These are phyloP conservation scores for Liparis tanakae DNA, from an alignment of 2,797 vertebrate species.

Conservation along the genomic window DNA sequence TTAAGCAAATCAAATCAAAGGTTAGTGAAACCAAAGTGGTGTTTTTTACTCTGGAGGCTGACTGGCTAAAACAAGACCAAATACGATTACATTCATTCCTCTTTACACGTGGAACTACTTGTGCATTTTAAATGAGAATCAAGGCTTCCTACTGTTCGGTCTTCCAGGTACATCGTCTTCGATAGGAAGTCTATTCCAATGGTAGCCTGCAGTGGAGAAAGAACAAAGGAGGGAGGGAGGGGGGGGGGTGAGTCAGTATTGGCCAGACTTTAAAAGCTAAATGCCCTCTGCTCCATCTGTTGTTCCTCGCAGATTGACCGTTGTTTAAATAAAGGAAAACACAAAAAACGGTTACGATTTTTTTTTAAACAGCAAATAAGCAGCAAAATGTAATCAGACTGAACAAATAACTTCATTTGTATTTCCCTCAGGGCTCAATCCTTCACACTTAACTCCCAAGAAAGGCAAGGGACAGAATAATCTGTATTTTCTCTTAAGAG, in stretches of 20 bases:
- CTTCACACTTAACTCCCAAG: slow-evolving; percentile 18
- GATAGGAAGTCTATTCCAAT: slow-evolving; percentile 94
- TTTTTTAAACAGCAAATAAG: slow-evolving; percentile 17
- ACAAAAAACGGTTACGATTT: slow-evolving; percentile 26
- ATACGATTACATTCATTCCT: slow-evolving; percentile 2
- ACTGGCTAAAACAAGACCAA: slow-evolving; percentile 23
- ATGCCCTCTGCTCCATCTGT: slow-evolving; percentile 33
- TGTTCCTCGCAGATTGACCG: slow-evolving; percentile 7
- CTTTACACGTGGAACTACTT: background rate
- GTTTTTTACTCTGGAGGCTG: slow-evolving; percentile 26
- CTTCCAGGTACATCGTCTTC: slow-evolving; percentile 95
- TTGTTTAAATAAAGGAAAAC: slow-evolving; percentile 37
- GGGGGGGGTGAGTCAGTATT: slow-evolving; percentile 26
- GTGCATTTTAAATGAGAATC: slow-evolving; percentile 29
- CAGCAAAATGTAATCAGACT: slow-evolving; percentile 42
- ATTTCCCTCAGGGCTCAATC: slow-evolving; percentile 29
- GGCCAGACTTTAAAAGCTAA: slow-evolving; percentile 2
- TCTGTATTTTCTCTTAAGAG: background rate
- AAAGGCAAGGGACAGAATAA: slow-evolving; percentile 1
- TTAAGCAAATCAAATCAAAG: slow-evolving; percentile 73
- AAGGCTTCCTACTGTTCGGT: slow-evolving; percentile 87
- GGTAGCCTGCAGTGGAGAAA: slow-evolving; percentile 84
- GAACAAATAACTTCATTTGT: slow-evolving; percentile 48
- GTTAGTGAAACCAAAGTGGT: slow-evolving; percentile 61
- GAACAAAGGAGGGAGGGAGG: slow-evolving; percentile 17